Evolutionary conservation across 2,888 invertebrate species (phyloP), one percentile per base, ranked within the genome.

Genomic region (Pristionchus fissidentatus): DNA sequence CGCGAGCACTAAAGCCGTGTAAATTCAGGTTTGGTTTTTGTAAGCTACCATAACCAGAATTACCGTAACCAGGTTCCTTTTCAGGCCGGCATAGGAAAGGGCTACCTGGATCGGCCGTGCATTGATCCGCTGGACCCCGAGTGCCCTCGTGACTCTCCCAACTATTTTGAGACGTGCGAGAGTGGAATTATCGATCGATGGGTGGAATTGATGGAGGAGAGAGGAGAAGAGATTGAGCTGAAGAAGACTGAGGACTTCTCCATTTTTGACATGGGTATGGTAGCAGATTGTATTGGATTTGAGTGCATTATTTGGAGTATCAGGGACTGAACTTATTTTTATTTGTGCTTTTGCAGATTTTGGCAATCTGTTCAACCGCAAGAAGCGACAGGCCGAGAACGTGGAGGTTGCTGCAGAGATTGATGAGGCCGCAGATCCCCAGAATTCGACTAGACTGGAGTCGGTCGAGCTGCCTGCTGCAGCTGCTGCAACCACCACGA

Each of bases 31-130:
- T 29, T 60, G 62, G 8, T 15, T 8, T 60, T 60, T 60, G 62
- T 15, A 15, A 8, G 7, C 26, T 60, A 26, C 8, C 62, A 8
- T 29, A 26, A 15, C n/a, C 13, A 49, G n/a, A n/a, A n/a, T 43
- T 73, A 43, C n/a, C 38, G 13, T 38, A 38, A 35, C 7, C 19
- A 49, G n/a, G n/a, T 19, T 32, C 22, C 4, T n/a, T 57, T 66
- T n/a, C 46, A 94, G 94, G 96, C 97, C 83, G 98, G 98, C 77
- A 97, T 99, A 91, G 95, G 96, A 84, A 95, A 96, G 88, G 99
- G 96, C 83, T 99, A 99, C 94, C 97, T 97, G 94, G 96, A 97
- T 93, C 97, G 98, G 93, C 98, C 97, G 3, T 99, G 99, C 93
- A 94, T 99, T 87, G 95, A 98, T 93, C 98, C 98, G 46, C 94